Evolutionary conservation across 2,888 invertebrate species (phyloP).

Genomic region (Chloromyia formosa): DNA sequence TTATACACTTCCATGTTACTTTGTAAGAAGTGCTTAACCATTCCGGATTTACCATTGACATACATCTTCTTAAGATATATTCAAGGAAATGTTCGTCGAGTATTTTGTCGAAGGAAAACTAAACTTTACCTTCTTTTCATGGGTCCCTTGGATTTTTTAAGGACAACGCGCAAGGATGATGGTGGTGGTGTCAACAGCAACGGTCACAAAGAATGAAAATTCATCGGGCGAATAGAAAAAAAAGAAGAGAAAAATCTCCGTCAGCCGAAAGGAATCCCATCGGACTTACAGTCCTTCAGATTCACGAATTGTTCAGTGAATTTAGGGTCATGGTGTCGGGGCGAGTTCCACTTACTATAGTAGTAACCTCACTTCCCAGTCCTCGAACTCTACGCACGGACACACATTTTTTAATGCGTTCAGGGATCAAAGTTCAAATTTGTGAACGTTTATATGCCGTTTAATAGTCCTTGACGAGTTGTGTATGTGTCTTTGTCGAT

Average conservation of each 20-base stretch:
- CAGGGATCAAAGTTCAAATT: conserved; percentile 43
- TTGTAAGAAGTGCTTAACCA: background rate
- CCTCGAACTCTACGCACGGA: background rate
- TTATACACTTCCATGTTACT: background rate
- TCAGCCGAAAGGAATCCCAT: conserved; percentile 37
- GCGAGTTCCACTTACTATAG: background rate
- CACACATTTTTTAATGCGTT: conserved; percentile 44
- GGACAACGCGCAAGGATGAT: too few species aligned
- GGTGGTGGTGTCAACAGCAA: too few species aligned
- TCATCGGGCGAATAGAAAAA: conserved; percentile 11
- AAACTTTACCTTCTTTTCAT: too few species aligned
- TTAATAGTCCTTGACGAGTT: conserved; percentile 45
- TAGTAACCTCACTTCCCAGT: too few species aligned
- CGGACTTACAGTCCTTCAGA: conserved; percentile 5
- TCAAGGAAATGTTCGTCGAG: background rate
- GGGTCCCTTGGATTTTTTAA: too few species aligned
- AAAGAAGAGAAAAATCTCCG: background rate
- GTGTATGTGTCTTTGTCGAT: background rate
- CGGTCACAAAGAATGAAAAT: conserved; percentile 2
- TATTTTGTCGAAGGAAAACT: background rate
- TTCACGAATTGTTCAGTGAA: background rate
- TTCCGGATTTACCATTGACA: background rate
- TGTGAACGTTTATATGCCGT: conserved; percentile 42
- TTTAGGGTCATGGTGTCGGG: background rate
- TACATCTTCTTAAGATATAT: background rate